phyloP scores from a whole-genome alignment of 2,113 vertebrate species.

The Melanerpes aurifrons region DNA sequence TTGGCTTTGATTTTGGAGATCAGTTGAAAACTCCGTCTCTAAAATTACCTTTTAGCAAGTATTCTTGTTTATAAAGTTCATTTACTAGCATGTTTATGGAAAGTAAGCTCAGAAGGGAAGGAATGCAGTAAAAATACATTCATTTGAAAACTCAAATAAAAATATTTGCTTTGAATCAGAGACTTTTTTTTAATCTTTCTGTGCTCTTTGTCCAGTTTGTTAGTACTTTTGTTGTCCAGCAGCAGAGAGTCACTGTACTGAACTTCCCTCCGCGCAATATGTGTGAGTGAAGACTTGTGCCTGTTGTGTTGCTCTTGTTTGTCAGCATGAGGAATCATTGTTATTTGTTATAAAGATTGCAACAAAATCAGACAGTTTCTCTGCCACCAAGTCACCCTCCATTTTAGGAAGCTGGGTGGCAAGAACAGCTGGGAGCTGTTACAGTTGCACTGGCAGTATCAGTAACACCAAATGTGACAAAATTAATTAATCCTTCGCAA shows the following conservation, averaged over 20 bases:
- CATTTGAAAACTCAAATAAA: slow-evolving; percentile 67
- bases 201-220: slow-evolving; percentile 28
- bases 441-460: background rate
- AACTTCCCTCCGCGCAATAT: background rate
- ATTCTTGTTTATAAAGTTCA: slow-evolving; percentile 63
- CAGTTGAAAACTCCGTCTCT: slow-evolving; percentile 30
- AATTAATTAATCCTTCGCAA: background rate
- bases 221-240: slow-evolving; percentile 21
- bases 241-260: slow-evolving; percentile 2
- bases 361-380: background rate
- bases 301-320: background rate
- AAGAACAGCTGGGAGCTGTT: background rate
- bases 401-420: background rate
- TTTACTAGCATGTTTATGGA: slow-evolving; percentile 64
- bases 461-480: background rate
- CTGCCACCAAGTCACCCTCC: background rate
- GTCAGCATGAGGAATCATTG: background rate
- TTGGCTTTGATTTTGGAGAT: slow-evolving; percentile 36
- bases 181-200: background rate
- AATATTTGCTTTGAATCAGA: slow-evolving; percentile 70
- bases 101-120: slow-evolving; percentile 60
- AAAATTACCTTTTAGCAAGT: slow-evolving; percentile 63
- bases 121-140: slow-evolving; percentile 64
- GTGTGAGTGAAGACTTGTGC: background rate
- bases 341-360: background rate